Percentiles rank a stretch among this genome's conserved stretches.
phyloP scores from a whole-genome alignment of 2,113 vertebrate genomes.

The human (Homo sapiens) region DNA sequence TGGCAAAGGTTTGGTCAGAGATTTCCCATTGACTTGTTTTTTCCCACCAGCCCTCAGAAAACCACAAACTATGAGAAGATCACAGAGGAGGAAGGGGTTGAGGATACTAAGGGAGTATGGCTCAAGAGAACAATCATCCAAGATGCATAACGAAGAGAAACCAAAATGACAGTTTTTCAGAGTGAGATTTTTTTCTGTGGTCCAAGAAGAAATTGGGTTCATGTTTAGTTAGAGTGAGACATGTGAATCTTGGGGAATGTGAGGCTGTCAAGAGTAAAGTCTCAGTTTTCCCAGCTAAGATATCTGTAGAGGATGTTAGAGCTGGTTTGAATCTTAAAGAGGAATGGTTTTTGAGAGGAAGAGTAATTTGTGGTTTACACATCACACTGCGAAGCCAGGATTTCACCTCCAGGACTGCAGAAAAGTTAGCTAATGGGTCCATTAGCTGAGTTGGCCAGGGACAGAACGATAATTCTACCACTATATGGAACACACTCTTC shows the following conservation, averaged over 20 bases:
- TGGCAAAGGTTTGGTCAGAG: not conserved
- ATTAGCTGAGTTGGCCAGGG: not conserved
- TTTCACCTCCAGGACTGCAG: not conserved
- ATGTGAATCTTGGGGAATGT: not conserved
- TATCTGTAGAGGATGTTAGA: not conserved
- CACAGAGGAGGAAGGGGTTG: fast-evolving
- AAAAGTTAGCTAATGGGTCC: not conserved
- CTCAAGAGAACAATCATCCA: not conserved
- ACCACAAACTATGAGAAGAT: not conserved
- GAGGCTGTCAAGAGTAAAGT: not conserved
- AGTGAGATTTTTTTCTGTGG: not conserved
- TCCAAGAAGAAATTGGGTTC: not conserved
- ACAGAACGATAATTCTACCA: not conserved
- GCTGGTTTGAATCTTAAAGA: not conserved
- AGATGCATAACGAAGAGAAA: not conserved
- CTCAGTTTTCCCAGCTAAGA: not conserved
- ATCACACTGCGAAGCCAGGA: not conserved
- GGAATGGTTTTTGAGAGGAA: not conserved
- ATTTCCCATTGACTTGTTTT: not conserved
- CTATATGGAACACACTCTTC: not conserved
- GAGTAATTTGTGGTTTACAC: not conserved
- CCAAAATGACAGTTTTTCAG: not conserved
- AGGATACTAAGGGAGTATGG: not conserved
- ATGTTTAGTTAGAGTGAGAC: not conserved
- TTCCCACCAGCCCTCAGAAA: not conserved